Evolutionary conservation across 2,797 vertebrate species (phyloP).

Genomic region (Acanthurus tractus): DNA sequence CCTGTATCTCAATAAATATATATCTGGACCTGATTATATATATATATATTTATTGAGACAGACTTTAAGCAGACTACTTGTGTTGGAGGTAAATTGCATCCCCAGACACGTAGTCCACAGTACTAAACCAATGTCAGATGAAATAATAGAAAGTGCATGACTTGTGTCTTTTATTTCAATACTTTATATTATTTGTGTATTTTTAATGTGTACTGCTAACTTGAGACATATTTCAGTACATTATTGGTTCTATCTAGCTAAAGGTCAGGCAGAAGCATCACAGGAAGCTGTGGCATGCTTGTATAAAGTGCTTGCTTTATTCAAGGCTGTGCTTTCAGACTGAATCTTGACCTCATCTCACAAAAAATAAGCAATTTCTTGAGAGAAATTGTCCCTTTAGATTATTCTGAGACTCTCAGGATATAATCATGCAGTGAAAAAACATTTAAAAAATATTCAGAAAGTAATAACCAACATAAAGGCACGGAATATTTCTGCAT

Average conservation of each 20-base stretch:
- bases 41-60: slow-evolving; percentile 7
- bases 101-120: slow-evolving; percentile 14
- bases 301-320: slow-evolving; percentile 21
- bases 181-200: too few species aligned
- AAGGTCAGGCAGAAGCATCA: slow-evolving; percentile 38
- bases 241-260: slow-evolving; percentile 32
- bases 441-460: slow-evolving; percentile 5
- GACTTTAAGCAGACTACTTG: slow-evolving; percentile 12
- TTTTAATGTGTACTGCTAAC: slow-evolving; percentile 8
- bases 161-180: slow-evolving; percentile 10
- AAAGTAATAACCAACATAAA: slow-evolving; percentile 14
- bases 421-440: slow-evolving; percentile 8
- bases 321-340: slow-evolving; percentile 38
- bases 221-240: slow-evolving; percentile 36
- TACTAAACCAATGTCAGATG: slow-evolving; percentile 8
- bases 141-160: slow-evolving; percentile 15
- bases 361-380: slow-evolving; percentile 18
- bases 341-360: slow-evolving; percentile 23
- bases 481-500: slow-evolving; percentile 18
- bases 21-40: background rate
- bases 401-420: slow-evolving; percentile 16
- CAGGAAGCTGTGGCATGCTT: background rate
- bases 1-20: background rate
- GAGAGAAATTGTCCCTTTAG: background rate
- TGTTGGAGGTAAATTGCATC: background rate